Percentiles rank a stretch among this genome's conserved stretches.
Evolutionary conservation across 2,888 invertebrate genomes (phyloP).

Genomic region (Carterocephalus palaemon): DNA sequence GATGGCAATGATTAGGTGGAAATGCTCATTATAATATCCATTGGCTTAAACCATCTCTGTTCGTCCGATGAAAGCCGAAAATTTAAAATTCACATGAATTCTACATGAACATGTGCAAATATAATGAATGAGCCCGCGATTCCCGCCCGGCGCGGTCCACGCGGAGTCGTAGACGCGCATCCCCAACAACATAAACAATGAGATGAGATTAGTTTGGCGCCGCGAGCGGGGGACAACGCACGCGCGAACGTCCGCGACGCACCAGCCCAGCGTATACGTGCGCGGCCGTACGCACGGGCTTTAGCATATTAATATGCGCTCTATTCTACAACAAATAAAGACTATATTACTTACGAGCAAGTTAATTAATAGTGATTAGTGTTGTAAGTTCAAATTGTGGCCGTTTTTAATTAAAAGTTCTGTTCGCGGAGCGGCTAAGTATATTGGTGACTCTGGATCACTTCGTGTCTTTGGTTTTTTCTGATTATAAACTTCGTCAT

Average conservation of each 20-base stretch:
- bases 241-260: slow-evolving; percentile 42
- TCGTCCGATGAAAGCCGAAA: no score
- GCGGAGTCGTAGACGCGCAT: slow-evolving; percentile 16
- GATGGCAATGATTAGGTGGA: no score
- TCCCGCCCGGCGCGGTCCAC: slow-evolving; percentile 12
- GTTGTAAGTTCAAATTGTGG: slow-evolving; percentile 31
- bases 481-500: no score
- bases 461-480: no score
- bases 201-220: slow-evolving; percentile 41
- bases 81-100: background rate
- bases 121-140: slow-evolving; percentile 19
- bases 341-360: slow-evolving; percentile 11
- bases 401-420: slow-evolving; percentile 36
- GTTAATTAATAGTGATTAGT: slow-evolving; percentile 18
- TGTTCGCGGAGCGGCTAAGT: slow-evolving; percentile 32
- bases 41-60: no score
- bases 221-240: slow-evolving; percentile 32
- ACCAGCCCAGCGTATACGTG: slow-evolving; percentile 22
- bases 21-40: no score
- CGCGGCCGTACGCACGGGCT: slow-evolving; percentile 12
- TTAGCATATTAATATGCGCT: slow-evolving; percentile 3
- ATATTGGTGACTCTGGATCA: slow-evolving; percentile 29
- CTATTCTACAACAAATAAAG: slow-evolving; percentile 9
- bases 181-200: slow-evolving; percentile 37
- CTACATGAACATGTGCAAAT: slow-evolving; percentile 9